phyloP scores from a whole-genome alignment of 2,113 vertebrate genomes.

The Calidris pygmaea region DNA sequence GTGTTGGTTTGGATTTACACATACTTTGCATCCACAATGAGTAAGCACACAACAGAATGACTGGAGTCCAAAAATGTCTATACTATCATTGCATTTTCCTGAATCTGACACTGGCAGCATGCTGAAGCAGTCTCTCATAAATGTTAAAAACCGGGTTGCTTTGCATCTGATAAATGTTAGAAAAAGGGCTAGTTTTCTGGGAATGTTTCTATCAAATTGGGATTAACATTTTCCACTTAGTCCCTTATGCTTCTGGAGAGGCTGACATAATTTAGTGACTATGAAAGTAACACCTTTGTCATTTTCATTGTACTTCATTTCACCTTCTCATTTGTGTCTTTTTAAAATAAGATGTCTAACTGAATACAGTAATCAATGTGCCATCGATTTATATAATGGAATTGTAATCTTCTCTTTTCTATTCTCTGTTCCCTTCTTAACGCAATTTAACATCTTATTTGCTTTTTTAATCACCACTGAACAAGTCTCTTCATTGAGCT shows the following conservation, averaged over 20 bases:
- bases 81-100: background rate
- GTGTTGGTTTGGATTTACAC: constrained; percentile 2
- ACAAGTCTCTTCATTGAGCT: constrained; percentile 46
- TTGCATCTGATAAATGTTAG: constrained; percentile 2
- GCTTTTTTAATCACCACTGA: constrained; percentile 55
- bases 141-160: background rate
- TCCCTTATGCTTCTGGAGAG: background rate
- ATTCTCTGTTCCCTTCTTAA: constrained; percentile 46
- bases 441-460: constrained; percentile 44
- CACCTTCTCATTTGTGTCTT: constrained; percentile 64
- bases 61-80: background rate
- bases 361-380: constrained; percentile 66
- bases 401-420: constrained; percentile 40
- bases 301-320: constrained; percentile 62
- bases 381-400: constrained; percentile 57
- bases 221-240: constrained; percentile 39
- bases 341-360: constrained; percentile 60
- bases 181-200: background rate
- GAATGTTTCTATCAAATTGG: background rate
- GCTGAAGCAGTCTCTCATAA: background rate
- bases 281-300: constrained; percentile 55
- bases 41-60: background rate
- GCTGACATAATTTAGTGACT: constrained; percentile 43
- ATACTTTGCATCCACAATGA: background rate
- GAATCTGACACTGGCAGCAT: background rate